Evolutionary conservation across 2,797 vertebrate species (phyloP).

Genomic region (Sciurus carolinensis): DNA sequence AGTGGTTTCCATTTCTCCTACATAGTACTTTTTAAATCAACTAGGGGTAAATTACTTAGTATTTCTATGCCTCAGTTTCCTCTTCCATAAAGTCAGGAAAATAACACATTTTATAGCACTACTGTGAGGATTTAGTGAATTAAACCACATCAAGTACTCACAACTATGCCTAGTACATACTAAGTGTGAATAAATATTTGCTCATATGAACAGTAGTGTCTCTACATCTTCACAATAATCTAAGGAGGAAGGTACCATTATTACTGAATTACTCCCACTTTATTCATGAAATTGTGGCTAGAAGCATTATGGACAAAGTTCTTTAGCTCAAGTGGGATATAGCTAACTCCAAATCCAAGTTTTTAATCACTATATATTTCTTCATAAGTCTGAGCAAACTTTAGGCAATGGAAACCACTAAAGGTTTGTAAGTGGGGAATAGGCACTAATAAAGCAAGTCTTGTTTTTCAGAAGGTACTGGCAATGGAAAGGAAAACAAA

Average conservation of each 20-base stretch:
- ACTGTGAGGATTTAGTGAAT: neutral
- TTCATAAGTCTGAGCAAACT: neutral
- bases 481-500: neutral
- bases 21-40: neutral
- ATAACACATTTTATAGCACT: neutral
- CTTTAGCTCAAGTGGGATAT: neutral
- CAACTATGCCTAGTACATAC: neutral
- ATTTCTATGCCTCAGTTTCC: neutral
- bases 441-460: neutral
- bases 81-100: slow-evolving; percentile 24
- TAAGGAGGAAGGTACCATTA: neutral
- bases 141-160: slow-evolving; percentile 40
- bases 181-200: neutral
- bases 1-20: neutral
- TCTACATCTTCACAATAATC: neutral
- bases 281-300: neutral
- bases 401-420: neutral
- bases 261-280: neutral
- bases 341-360: neutral
- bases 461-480: neutral
- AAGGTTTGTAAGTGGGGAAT: slow-evolving; percentile 21
- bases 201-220: neutral
- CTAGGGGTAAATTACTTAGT: neutral
- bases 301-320: neutral
- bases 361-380: neutral